phyloP scores from a whole-genome alignment of 2,113 vertebrate species.

The Actinemys pallida region DNA sequence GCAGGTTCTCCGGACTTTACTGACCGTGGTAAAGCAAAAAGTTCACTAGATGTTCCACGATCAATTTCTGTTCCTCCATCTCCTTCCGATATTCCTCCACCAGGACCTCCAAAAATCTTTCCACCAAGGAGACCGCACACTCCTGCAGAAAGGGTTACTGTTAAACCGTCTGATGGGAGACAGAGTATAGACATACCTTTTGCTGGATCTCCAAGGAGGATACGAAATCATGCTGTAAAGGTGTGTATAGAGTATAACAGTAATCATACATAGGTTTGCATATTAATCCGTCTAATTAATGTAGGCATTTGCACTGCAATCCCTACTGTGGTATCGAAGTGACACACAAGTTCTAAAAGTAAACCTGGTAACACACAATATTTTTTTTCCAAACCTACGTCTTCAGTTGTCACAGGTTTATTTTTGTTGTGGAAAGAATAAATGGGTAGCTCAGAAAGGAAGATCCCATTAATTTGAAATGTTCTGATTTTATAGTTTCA shows the following conservation, averaged over 20 bases:
- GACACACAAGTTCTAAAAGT: accelerated
- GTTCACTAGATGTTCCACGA: slow-evolving; percentile 92
- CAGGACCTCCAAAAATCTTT: slow-evolving; percentile 84
- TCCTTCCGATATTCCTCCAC: slow-evolving; percentile 91
- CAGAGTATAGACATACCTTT: slow-evolving; percentile 81
- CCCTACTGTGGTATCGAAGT: not conserved
- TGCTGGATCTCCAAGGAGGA: slow-evolving; percentile 88
- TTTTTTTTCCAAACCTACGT: not conserved
- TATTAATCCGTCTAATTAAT: not conserved
- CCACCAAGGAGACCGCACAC: slow-evolving; percentile 91
- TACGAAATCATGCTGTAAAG: slow-evolving; percentile 84
- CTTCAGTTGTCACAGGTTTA: not conserved
- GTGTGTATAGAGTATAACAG: slow-evolving; percentile 69
- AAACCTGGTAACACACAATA: not conserved
- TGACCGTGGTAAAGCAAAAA: slow-evolving; percentile 88
- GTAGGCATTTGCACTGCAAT: not conserved
- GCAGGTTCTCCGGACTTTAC: slow-evolving; percentile 84
- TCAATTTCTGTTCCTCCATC: slow-evolving; percentile 96
- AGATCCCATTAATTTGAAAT: not conserved
- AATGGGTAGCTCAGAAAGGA: not conserved
- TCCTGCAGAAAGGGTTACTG: slow-evolving; percentile 92
- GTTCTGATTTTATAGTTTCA: not conserved
- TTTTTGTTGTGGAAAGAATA: not conserved
- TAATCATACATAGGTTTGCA: accelerated
- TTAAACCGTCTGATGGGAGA: slow-evolving; percentile 88